Evolutionary conservation across 2,113 vertebrate species (phyloP).

Genomic region (Ranitomeya variabilis): DNA sequence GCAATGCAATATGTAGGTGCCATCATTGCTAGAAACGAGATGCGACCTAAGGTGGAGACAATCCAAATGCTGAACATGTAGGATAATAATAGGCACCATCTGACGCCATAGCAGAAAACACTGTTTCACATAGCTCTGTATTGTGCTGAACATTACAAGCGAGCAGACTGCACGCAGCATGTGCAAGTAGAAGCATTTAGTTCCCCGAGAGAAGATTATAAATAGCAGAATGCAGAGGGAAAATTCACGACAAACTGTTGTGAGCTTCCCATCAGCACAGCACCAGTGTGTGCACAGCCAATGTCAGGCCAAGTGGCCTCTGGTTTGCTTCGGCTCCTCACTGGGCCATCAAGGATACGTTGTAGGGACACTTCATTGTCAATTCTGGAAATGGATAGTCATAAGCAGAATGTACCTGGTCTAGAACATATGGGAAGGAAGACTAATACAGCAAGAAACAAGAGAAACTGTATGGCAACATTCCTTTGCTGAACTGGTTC

Average conservation of each 20-base stretch:
- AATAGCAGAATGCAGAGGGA: slow-evolving; percentile 27
- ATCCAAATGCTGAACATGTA: slow-evolving; percentile 17
- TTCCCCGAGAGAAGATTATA: slow-evolving; percentile 42
- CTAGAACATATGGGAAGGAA: no score
- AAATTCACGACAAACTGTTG: slow-evolving; percentile 4
- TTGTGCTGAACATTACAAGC: slow-evolving; percentile 40
- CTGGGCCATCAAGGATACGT: neutral
- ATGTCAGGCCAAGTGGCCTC: neutral
- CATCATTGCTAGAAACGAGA: neutral
- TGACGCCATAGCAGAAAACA: slow-evolving; percentile 4
- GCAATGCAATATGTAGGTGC: neutral
- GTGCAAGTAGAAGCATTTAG: slow-evolving; percentile 26
- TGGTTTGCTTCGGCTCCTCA: neutral
- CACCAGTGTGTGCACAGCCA: neutral
- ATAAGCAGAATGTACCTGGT: no score
- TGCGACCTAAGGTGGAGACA: neutral
- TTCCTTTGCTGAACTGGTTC: no score
- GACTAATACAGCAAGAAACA: no score
- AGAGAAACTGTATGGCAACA: no score
- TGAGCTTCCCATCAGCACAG: neutral
- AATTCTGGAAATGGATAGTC: no score
- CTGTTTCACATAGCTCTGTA: slow-evolving; percentile 20
- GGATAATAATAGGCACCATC: slow-evolving; percentile 35
- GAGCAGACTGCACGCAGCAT: slow-evolving; percentile 36
- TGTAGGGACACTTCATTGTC: neutral